Conservation (phyloP, 2,113 vertebrate genomes). For the Eulemur macaco region DNA sequence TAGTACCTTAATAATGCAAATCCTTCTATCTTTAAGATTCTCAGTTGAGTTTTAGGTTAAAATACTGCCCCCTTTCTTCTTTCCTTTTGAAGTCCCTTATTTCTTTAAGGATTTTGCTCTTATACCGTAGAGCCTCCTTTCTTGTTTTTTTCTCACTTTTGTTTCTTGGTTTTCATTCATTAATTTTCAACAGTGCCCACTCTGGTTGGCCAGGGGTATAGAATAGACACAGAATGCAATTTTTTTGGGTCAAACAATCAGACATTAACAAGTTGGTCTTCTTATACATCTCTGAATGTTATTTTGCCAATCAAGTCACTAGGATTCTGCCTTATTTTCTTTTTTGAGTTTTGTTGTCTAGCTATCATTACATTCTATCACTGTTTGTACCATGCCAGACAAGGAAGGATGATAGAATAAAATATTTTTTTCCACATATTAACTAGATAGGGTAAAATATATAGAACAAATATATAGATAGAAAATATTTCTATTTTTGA, state of each 20-base stretch:
- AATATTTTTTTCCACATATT: background rate
- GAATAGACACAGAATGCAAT: background rate
- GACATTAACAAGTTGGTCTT: background rate
- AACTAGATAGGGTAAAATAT: no score
- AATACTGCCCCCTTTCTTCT: no score
- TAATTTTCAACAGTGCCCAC: background rate
- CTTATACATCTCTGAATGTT: background rate
- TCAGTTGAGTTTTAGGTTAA: background rate
- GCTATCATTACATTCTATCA: background rate
- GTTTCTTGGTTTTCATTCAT: background rate
- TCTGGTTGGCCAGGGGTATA: background rate
- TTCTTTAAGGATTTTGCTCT: background rate
- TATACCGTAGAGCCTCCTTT: no score
- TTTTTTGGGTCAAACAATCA: background rate
- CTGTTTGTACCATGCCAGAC: background rate
- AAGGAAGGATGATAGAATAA: no score
- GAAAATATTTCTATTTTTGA: background rate
- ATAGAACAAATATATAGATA: no score
- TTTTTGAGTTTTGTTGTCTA: background rate
- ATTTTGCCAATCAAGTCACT: background rate
- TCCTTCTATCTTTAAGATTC: background rate
- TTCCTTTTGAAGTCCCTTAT: background rate
- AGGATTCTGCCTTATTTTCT: accelerated
- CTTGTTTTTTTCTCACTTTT: background rate
- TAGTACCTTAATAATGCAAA: background rate